Base-by-base conservation (phyloP, 2,888 invertebrate genomes). In the Tinea semifulvella region DNA sequence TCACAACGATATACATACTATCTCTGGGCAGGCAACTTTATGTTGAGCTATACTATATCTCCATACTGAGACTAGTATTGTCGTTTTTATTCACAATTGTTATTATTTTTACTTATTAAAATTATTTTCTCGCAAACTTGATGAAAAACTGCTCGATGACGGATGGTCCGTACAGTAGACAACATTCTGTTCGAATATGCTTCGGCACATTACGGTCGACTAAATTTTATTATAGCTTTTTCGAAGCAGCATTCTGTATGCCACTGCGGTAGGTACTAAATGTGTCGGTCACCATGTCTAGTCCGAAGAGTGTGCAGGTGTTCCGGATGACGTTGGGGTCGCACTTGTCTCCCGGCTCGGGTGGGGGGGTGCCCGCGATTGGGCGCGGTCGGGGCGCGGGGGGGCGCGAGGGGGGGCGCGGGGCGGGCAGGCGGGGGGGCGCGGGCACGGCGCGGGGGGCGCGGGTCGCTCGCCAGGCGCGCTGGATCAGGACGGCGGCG, bases 331-430 rank as follows among this genome's bases (percentile, higher is more conserved):
- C 18, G 8, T 7, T 36, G 16, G 90, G 88, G 74, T 94, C 94
- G 70, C 92, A 92, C 76, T 92, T 90, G 66, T 93, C 93, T 56
- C 87, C 85, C 88, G 88, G 62, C n/a, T 92, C 92, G 20, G 91
- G 91, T 2, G 94, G 94, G 19, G 93, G 93, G 14, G 94, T 94
- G 48, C 94, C 94, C 13, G 94, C 90, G 56, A 95, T 94, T 95
- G 94, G 94, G 46, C 93, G 81, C 42, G 84, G 81, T 25, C 80
- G 76, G 44, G 50, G 48, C 16, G 50, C 46, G 10, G 53, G 50
- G 19, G 53, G 46, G 42, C 49, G 48, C 50, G 45, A 31, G 36
- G 4, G 60, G 83, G 51, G 88, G 46, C 93, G 85, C 95, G 95
- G 96, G 22, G 88, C 86, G 4, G 92, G 83, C 77, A 91, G 96